Evolutionary conservation across 2,797 vertebrate species (phyloP).

Genomic region (Melanitta fusca): DNA sequence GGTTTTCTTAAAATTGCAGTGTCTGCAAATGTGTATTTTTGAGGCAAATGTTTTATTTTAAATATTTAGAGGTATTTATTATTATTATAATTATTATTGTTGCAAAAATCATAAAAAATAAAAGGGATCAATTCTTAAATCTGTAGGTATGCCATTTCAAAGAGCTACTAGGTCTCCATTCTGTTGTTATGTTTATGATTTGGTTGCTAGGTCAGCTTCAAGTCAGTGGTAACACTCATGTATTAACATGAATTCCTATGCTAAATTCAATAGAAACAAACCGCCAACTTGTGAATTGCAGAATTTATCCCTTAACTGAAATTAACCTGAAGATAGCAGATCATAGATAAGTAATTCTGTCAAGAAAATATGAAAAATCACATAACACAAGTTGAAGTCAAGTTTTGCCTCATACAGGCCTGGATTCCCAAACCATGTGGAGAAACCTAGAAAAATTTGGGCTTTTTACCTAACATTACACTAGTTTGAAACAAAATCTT

Average conservation of each 20-base stretch:
- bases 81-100: background rate
- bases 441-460: background rate
- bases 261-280: background rate
- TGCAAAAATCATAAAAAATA: background rate
- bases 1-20: background rate
- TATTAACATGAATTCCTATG: background rate
- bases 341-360: background rate
- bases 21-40: background rate
- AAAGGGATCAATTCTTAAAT: background rate
- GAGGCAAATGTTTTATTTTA: background rate
- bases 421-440: background rate
- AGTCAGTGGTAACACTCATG: background rate
- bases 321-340: background rate
- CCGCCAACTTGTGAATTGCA: background rate
- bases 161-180: background rate
- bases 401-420: background rate
- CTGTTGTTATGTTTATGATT: background rate
- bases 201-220: conserved; percentile 3
- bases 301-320: background rate
- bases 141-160: background rate
- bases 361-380: background rate
- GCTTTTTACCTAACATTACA: background rate
- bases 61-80: background rate
- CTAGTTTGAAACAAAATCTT: background rate
- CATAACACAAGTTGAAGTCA: background rate